Base-by-base conservation (phyloP, 2,113 vertebrate species). In the Promerops cafer region DNA sequence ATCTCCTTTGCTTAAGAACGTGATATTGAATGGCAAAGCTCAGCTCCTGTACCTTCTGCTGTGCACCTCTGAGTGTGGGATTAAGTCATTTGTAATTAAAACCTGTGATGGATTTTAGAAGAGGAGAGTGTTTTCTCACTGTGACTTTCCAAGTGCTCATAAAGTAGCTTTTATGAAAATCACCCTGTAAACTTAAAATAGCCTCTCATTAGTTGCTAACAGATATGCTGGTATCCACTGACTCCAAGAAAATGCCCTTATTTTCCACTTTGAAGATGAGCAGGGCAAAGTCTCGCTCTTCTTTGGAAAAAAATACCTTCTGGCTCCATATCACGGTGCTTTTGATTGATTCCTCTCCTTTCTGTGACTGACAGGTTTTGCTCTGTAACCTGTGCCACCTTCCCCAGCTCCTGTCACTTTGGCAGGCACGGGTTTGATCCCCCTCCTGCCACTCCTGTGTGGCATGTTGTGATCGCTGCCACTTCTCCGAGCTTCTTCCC, bases 401-500 rank as follows among this genome's bases (percentile, higher is more conserved):
- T 93, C 63, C 50, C 39, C 75, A 90, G 63, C 78, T 92, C 39
- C 47, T 89, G 90, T 86, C 74, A 45, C 64, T 94, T 94, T 60
- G 83, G 56, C 84, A 69, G 81, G 59, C 65, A 31, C 31, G 30
- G 89, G 71, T 89, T 82, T 81, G 89, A 94, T 74, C 76, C 82
- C 68, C 45, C 52, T 86, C 71, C 76, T 96, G 90, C 63, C 83
- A 16, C 71, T 94, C 66, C 50, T 71, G 47, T 22, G 65, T 94
- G 96, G 79, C 92, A 82, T 86, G 37, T 93, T 95, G 76, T 96
- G 90, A 95, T 96, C 2, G 4, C 94, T 90, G 91, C 52, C 64
- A 68, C 79, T 96, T 83, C 60, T 89, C 20, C 0, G 7, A 83
- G 79, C 68, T 93, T 37, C 76, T 88, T 94, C 88, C 56, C 39